These are phyloP conservation scores for Stenolophus ochropezus DNA, from an alignment of 2,888 invertebrate species.

Conservation along the genomic window DNA sequence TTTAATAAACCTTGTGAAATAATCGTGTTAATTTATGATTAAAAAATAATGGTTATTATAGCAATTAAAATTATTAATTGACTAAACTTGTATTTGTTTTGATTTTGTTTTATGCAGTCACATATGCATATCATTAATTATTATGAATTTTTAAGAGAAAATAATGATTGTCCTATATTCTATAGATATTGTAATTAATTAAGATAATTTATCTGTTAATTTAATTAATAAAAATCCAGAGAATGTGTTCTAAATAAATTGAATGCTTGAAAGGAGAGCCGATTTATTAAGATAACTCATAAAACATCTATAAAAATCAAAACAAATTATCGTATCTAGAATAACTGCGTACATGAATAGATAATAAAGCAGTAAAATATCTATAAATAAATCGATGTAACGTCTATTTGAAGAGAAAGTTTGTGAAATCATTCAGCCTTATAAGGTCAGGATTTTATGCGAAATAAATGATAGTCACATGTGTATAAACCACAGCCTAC, in stretches of 20 bases:
- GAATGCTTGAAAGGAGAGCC: background rate
- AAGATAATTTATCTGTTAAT: background rate
- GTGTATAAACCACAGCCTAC: background rate
- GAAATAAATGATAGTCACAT: constrained; percentile 6
- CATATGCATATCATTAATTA: background rate
- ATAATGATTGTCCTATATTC: background rate
- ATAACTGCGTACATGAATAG: background rate
- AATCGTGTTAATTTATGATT: too few species aligned
- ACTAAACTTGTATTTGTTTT: background rate
- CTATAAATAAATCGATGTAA: constrained; percentile 26
- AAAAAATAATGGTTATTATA: background rate
- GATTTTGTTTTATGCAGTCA: background rate
- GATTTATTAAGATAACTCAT: constrained; percentile 13
- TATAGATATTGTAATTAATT: background rate
- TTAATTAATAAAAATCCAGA: constrained; percentile 23
- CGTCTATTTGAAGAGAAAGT: constrained; percentile 28
- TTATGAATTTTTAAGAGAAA: background rate
- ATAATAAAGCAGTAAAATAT: constrained; percentile 27
- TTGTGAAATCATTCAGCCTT: constrained; percentile 33
- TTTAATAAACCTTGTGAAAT: too few species aligned
- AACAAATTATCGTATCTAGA: background rate
- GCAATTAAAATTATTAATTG: background rate
- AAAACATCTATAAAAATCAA: background rate
- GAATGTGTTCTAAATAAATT: constrained; percentile 4
- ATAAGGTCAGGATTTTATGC: constrained; percentile 12